Conservation (phyloP, 2,113 vertebrate species). For the Cyanoramphus novaezelandiae region DNA sequence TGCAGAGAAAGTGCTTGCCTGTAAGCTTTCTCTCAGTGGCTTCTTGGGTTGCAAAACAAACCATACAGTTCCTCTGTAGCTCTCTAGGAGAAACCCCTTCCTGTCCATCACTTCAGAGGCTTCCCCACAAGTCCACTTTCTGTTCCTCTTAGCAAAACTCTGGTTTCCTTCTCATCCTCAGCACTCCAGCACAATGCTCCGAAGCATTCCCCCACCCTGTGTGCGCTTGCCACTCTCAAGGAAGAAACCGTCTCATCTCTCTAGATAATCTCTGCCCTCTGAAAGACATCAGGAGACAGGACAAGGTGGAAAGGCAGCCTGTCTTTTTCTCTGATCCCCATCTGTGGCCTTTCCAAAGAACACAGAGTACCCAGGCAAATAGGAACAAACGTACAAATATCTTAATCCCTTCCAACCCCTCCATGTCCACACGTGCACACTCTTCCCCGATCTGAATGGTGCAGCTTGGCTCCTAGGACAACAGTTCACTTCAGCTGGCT, state of each 20-base stretch:
- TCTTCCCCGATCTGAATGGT: accelerated
- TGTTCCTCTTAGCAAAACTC: neutral
- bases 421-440: accelerated
- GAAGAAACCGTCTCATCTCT: neutral
- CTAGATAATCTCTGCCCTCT: neutral
- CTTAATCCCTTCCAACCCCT: neutral
- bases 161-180: neutral
- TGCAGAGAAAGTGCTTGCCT: constrained; percentile 10
- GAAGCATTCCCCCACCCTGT: neutral
- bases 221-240: neutral
- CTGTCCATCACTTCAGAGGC: neutral
- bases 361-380: neutral
- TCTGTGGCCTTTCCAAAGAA: neutral
- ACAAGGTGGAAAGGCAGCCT: neutral
- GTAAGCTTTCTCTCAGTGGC: neutral
- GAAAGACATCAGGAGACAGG: neutral
- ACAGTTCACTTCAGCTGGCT: neutral
- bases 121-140: constrained; percentile 3
- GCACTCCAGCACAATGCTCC: accelerated
- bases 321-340: neutral
- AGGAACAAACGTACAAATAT: neutral
- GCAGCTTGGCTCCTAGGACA: neutral
- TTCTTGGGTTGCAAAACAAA: constrained; percentile 1
- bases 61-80: neutral
- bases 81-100: neutral